These are phyloP conservation scores for Coregonus ussuriensis DNA, from an alignment of 2,797 vertebrate species.

Conservation along the genomic window DNA sequence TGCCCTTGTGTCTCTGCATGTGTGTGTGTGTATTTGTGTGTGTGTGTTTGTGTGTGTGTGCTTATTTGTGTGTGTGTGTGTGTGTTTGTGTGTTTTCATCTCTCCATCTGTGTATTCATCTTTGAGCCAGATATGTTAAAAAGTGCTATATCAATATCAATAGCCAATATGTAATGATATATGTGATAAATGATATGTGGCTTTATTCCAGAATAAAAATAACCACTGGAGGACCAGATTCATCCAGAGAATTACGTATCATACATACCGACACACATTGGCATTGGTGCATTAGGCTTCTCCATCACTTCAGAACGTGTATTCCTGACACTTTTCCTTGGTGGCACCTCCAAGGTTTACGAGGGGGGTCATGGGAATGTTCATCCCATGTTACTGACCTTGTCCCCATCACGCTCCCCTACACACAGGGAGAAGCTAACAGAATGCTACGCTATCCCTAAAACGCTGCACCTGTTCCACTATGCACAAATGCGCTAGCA, in stretches of 20 bases:
- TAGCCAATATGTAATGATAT: not conserved
- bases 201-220: constrained; percentile 28
- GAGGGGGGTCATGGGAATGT: constrained; percentile 57
- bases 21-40: too few relatives aligned
- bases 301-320: constrained; percentile 69
- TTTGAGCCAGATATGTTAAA: constrained; percentile 8
- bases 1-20: too few relatives aligned
- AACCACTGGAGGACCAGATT: constrained; percentile 57
- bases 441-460: constrained; percentile 44
- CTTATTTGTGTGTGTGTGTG: too few relatives aligned
- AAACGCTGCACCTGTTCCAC: constrained; percentile 72
- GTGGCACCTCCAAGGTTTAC: constrained; percentile 57
- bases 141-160: not conserved
- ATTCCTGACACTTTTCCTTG: constrained; percentile 59
- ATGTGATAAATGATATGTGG: constrained; percentile 40
- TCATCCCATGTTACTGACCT: constrained; percentile 56
- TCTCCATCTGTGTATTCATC: constrained; percentile 27
- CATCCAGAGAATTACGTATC: constrained; percentile 24
- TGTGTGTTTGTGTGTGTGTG: too few relatives aligned
- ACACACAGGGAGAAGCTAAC: constrained; percentile 46
- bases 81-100: constrained; percentile 10
- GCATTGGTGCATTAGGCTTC: constrained; percentile 41
- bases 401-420: constrained; percentile 65
- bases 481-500: constrained; percentile 41
- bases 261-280: constrained; percentile 16